Conservation (phyloP, 2,113 vertebrate species). For the Conger conger region DNA sequence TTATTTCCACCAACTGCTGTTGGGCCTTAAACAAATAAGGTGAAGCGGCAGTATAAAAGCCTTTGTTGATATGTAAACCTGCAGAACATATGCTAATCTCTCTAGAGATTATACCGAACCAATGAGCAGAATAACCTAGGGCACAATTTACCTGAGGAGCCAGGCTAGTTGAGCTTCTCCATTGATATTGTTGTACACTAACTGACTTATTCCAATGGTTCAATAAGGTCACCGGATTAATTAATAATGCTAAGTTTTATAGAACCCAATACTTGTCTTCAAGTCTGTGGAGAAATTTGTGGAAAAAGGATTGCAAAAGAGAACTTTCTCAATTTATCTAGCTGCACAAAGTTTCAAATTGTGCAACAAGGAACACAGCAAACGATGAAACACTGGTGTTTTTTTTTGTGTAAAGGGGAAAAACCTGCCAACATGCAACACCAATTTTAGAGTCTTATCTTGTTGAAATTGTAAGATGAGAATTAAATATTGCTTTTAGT, state of each 20-base stretch:
- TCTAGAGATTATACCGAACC: constrained; percentile 40
- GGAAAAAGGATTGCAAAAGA: neutral
- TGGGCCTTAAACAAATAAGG: neutral
- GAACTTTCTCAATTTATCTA: neutral
- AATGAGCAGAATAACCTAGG: constrained; percentile 49
- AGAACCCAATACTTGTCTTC: neutral
- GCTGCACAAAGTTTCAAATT: neutral
- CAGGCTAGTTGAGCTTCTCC: constrained; percentile 27
- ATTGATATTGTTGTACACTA: constrained; percentile 27
- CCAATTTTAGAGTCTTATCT: neutral
- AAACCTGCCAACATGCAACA: neutral
- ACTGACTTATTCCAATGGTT: constrained; percentile 19
- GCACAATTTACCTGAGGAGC: constrained; percentile 11
- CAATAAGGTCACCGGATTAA: neutral
- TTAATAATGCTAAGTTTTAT: constrained; percentile 16
- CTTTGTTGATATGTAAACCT: neutral
- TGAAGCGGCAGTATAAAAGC: neutral
- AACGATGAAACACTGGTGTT: neutral
- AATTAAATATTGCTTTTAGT: neutral
- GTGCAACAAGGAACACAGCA: neutral
- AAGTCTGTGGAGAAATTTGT: neutral
- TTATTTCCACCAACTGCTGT: neutral
- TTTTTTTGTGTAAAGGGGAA: neutral
- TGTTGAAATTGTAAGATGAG: neutral
- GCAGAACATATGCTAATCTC: constrained; percentile 50